Percentiles rank a stretch among this genome's conserved stretches.
These are phyloP conservation scores for Zophobas atratus DNA, from an alignment of 1,140 invertebrate genomes.

Conservation along the genomic window DNA sequence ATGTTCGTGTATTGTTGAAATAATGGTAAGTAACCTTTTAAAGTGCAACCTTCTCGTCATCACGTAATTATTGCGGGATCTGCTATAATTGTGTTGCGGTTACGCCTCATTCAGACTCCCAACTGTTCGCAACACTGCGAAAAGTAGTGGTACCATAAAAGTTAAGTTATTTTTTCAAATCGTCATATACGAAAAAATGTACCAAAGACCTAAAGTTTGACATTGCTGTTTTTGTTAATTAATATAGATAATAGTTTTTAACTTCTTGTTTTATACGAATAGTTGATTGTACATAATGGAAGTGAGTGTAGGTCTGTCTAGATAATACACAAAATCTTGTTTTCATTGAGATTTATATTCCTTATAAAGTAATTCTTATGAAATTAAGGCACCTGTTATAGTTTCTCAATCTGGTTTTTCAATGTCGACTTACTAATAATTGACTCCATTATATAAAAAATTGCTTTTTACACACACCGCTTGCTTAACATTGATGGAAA, in stretches of 20 bases:
- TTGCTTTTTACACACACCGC: neutral
- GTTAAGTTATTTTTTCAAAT: too few relatives aligned
- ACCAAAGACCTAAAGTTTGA: too few relatives aligned
- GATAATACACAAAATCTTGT: constrained; percentile 18
- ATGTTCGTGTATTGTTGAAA: constrained; percentile 11
- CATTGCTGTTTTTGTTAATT: too few relatives aligned
- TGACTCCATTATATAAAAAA: constrained; percentile 23
- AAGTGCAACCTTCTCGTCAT: neutral
- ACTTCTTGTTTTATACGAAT: too few relatives aligned
- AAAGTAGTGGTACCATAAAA: too few relatives aligned
- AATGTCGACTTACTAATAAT: constrained; percentile 26
- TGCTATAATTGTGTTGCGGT: constrained; percentile 12
- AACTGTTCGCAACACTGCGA: too few relatives aligned
- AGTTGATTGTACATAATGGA: neutral
- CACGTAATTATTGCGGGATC: constrained; percentile 19
- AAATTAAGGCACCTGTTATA: constrained; percentile 35
- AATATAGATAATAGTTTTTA: too few relatives aligned
- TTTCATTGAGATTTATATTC: constrained; percentile 31
- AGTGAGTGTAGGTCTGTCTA: neutral
- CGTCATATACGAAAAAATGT: too few relatives aligned
- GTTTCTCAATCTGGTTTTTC: constrained; percentile 36
- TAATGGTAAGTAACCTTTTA: constrained; percentile 18
- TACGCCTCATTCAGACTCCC: neutral
- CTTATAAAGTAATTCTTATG: constrained; percentile 5
- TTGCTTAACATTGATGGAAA: constrained; percentile 10